A percentile compares a stretch with the other conserved stretches of the same genome.
Conservation (phyloP, 2,888 invertebrate species). For the Serripes groenlandicus region DNA sequence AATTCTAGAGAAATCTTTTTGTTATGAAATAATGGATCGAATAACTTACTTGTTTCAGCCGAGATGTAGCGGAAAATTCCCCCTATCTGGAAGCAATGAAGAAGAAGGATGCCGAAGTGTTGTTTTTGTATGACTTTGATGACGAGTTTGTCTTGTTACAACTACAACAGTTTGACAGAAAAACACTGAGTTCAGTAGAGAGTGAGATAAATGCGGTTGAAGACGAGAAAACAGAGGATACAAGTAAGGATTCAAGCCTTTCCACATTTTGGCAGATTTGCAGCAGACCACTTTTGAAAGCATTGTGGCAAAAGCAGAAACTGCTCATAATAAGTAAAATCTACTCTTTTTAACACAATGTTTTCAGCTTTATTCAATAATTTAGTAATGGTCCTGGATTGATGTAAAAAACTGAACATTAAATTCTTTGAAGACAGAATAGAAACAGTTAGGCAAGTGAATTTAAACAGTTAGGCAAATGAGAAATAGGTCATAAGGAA, state of each 20-base stretch:
- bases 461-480: no score
- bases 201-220: constrained; percentile 94
- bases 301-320: no score
- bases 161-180: constrained; percentile 92
- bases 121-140: constrained; percentile 98
- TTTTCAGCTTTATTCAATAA: no score
- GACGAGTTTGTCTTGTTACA: constrained; percentile 98
- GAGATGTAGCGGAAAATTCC: constrained; percentile 96
- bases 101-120: constrained; percentile 94
- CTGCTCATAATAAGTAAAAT: no score
- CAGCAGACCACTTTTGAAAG: no score
- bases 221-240: constrained; percentile 74
- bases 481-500: no score
- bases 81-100: constrained; percentile 98
- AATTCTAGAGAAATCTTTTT: neutral
- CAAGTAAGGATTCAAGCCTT: neutral
- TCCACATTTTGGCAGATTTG: no score
- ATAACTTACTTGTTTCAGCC: constrained; percentile 92
- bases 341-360: no score
- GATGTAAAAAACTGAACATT: no score
- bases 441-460: no score
- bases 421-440: no score
- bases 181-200: constrained; percentile 94
- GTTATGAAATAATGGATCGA: neutral
- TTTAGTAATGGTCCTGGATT: no score